Base-by-base conservation (phyloP, 1,140 invertebrate species). In the Pectinophora gossypiella region DNA sequence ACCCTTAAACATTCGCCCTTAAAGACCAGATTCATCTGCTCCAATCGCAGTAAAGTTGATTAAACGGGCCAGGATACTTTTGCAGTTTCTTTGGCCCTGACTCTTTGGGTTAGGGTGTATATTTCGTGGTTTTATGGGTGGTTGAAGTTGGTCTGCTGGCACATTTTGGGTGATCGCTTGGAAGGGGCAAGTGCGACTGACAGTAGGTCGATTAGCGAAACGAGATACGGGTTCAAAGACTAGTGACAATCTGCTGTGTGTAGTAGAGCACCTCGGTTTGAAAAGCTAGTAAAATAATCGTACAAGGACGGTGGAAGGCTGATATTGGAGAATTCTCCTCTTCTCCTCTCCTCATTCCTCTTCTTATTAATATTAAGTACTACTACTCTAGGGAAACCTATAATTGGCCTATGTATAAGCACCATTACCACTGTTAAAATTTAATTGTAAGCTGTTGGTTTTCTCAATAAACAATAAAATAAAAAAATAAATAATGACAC, bases 141-240 rank as follows among this genome's bases (percentile, higher is more conserved):
- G n/a, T 19, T 22, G 49, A 51, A 52, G 48, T 61, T 61, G 27
- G 35, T 7, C 27, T 48, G 48, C 48, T 43, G 46, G 56, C 54
- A 53, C 57, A 64, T 54, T 73, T 59, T 59, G 65, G 66, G 61
- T 61, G 70, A 75, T 70, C 64, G 58, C 56, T 68, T 57, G 66
- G 67, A 78, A 78, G 61, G 63, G 62, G 62, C 75, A 70, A 65
- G 71, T 78, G 75, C 61, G 68, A 66, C 58, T 74, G 75, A 78
- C 75, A 78, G 72, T 65, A 67, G 71, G 70, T 76, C 74, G 68
- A 74, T 77, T 72, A 70, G 65, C 50, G 61, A 57, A 6, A 64
- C 58, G 51, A 61, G 61, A 67, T 62, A 59, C 55, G 61, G 62
- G 72, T 73, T 64, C 59, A 60, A 66, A 61, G 61, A 61, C 67